Base-by-base conservation (phyloP, 92 coral and sea anemone genomes). In the Zoanthus gigantus region DNA sequence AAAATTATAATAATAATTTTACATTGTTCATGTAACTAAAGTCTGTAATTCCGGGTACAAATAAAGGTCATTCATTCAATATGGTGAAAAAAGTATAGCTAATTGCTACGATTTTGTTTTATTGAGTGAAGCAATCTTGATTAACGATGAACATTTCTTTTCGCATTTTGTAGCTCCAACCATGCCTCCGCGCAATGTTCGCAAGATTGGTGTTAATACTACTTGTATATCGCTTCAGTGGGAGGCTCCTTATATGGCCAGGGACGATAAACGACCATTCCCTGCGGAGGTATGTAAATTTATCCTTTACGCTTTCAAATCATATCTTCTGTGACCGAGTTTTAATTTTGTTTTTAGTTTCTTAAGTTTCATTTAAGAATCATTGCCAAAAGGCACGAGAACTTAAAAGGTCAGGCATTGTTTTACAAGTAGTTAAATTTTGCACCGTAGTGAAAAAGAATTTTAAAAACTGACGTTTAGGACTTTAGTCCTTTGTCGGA, bases 171-270 rank as follows among this genome's bases (percentile, higher is more conserved):
- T 8, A 69, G 74, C 17, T 8, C 74, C 74, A 30, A 69, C 74
- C 6, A 69, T 69, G 74, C 74, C 74, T 9, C 74, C 74, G 17
- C 74, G 74, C 14, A 69, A 69, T n/a, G 74, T 69, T 32, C 74
- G 74, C 30, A 11, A 13, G 74, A 69, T 44, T 3, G 14, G 34
- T 30, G 74, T 4, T 69, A 69, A 69, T 31, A 34, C 31, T 12
- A 69, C 74, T 16, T 69, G 74, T 14, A 32, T 69, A 69, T 31
- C 0, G 74, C 74, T 69, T 30, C 45, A 30, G 45, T 69, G 74
- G 74, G 74, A 69, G 0, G 17, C 46, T 30, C 74, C 74, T 29
- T 32, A 69, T 29, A 69, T 69, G 74, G 74, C 74, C 34, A 11
- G 46, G 6, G 17, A 69, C 6, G 74, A 69, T 29, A 11, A 34